These are phyloP conservation scores for Penelope pileata DNA, from an alignment of 2,113 vertebrate species.

Conservation along the genomic window DNA sequence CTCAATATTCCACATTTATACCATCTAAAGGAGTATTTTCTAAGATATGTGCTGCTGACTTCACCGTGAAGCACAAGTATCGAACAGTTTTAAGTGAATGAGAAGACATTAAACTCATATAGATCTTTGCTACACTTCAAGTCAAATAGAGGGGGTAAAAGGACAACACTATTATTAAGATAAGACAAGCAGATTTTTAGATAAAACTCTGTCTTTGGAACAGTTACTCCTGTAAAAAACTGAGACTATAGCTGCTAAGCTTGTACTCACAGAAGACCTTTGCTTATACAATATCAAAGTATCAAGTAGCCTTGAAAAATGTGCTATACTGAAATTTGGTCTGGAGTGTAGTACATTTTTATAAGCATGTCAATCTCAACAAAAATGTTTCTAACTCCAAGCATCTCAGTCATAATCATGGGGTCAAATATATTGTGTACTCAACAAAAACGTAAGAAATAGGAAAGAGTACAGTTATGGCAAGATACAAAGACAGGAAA, in stretches of 20 bases:
- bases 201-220: slow-evolving; percentile 45
- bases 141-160: slow-evolving; percentile 50
- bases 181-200: slow-evolving; percentile 56
- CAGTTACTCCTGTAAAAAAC: slow-evolving; percentile 16
- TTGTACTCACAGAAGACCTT: background rate
- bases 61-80: background rate
- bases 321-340: background rate
- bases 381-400: background rate
- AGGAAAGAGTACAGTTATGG: background rate
- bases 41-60: slow-evolving; percentile 1
- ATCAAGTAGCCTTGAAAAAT: background rate
- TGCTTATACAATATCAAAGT: background rate
- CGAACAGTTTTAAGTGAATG: slow-evolving; percentile 43
- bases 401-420: background rate
- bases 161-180: slow-evolving; percentile 40
- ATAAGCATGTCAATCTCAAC: background rate
- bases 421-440: background rate
- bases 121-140: slow-evolving; percentile 49
- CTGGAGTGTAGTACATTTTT: background rate
- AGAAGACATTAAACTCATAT: slow-evolving; percentile 58
- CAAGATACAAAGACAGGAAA: background rate
- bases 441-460: background rate
- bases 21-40: background rate
- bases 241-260: background rate
- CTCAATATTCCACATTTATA: slow-evolving; percentile 12